Conservation (phyloP, 2,888 invertebrate species). For the Brachypalpus laphriformis region DNA sequence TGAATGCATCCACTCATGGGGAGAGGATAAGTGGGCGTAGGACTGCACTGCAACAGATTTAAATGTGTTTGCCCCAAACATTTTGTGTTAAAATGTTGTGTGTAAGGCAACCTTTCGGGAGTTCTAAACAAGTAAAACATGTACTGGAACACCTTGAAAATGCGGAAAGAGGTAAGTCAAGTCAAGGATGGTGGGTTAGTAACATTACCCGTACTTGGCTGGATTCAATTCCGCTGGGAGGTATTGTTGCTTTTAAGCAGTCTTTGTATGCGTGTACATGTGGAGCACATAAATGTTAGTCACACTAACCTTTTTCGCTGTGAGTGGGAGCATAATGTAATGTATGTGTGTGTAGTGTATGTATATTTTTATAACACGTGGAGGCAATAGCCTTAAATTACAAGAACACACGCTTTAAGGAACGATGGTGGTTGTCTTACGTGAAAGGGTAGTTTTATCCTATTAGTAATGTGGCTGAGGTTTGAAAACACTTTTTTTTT, state of each 20-base stretch:
- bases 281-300: conserved; percentile 8
- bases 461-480: background rate
- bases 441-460: background rate
- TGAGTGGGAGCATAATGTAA: background rate
- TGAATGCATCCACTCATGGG: conserved; percentile 39
- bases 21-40: conserved; percentile 4
- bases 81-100: conserved; percentile 21
- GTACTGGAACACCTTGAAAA: conserved; percentile 46
- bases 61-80: background rate
- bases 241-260: conserved; percentile 24
- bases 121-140: conserved; percentile 42
- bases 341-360: background rate
- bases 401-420: conserved; percentile 8
- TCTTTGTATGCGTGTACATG: conserved; percentile 13
- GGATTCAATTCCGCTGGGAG: conserved; percentile 32
- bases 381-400: conserved; percentile 24
- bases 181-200: conserved; percentile 34
- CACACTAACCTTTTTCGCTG: conserved; percentile 27
- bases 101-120: conserved; percentile 4
- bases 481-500: background rate
- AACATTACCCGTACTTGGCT: conserved; percentile 13
- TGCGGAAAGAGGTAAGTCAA: conserved; percentile 29
- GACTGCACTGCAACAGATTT: conserved; percentile 23
- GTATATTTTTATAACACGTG: conserved; percentile 1
- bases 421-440: background rate